Conservation (phyloP, 2,888 invertebrate species). For the Drosophila flavopinicola region DNA sequence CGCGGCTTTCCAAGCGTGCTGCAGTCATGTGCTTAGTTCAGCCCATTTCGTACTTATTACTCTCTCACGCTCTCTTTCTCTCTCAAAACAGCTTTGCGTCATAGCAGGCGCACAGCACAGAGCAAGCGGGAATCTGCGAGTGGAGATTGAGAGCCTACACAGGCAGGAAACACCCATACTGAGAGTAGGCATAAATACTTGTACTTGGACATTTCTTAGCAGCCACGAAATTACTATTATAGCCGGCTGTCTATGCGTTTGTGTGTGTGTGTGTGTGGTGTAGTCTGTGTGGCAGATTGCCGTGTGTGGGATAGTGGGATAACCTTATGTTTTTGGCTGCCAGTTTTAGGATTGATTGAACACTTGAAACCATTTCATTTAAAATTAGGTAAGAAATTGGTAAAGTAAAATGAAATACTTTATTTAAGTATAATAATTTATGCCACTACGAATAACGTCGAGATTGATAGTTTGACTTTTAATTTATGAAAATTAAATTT, state of each 20-base stretch:
- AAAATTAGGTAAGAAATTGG: neutral
- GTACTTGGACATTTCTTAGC: constrained; percentile 27
- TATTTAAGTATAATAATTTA: neutral
- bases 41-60: constrained; percentile 22
- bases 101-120: constrained; percentile 56
- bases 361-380: constrained; percentile 1
- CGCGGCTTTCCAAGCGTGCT: constrained; percentile 41
- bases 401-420: neutral
- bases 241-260: neutral
- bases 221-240: constrained; percentile 21
- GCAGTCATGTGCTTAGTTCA: constrained; percentile 42
- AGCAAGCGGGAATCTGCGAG: constrained; percentile 5
- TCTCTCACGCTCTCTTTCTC: constrained; percentile 28
- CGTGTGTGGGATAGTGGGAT: constrained; percentile 1
- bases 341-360: constrained; percentile 1
- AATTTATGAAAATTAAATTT: no score
- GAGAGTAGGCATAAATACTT: constrained; percentile 11
- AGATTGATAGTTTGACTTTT: neutral
- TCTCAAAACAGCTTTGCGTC: constrained; percentile 10
- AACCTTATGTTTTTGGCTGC: neutral
- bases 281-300: neutral
- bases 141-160: constrained; percentile 6
- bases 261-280: neutral
- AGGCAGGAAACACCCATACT: constrained; percentile 17
- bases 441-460: no score